Percentiles rank a stretch among this genome's conserved stretches.
These are phyloP conservation scores for fruit fly (Drosophila melanogaster) DNA, from an alignment of 1,140 invertebrate genomes.

Conservation along the genomic window DNA sequence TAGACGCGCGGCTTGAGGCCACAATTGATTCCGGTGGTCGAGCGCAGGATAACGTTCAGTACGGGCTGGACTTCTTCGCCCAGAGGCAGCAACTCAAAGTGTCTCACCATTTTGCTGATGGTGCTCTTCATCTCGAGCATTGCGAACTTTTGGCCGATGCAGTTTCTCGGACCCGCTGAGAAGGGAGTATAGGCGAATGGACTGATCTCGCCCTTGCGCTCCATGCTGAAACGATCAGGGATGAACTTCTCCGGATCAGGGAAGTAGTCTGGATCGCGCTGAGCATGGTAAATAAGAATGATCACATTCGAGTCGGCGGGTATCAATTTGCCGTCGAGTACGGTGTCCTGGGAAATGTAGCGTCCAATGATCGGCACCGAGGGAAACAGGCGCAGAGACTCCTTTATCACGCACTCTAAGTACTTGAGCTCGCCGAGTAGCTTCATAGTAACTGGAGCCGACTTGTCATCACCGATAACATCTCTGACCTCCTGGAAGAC, in stretches of 20 bases:
- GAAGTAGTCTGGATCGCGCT: constrained; percentile 86
- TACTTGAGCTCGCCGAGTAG: constrained; percentile 74
- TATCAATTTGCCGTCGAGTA: constrained; percentile 80
- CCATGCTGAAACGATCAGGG: constrained; percentile 87
- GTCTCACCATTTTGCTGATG: constrained; percentile 82
- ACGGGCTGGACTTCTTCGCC: constrained; percentile 58
- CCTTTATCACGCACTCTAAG: constrained; percentile 88
- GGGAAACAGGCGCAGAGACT: constrained; percentile 87
- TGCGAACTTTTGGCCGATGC: constrained; percentile 92
- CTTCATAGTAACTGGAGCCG: constrained; percentile 48
- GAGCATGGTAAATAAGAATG: constrained; percentile 85
- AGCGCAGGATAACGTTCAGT: constrained; percentile 70
- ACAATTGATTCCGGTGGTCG: constrained; percentile 68
- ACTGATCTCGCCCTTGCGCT: constrained; percentile 84
- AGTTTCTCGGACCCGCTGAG: constrained; percentile 88
- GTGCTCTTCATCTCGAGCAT: constrained; percentile 90
- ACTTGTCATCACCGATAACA: constrained; percentile 85
- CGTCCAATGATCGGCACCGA: constrained; percentile 89
- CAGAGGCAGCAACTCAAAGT: constrained; percentile 78
- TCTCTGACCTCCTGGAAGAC: constrained; percentile 86
- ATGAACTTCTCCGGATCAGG: constrained; percentile 87
- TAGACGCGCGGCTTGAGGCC: constrained; percentile 69
- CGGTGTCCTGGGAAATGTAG: constrained; percentile 85
- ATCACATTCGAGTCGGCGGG: constrained; percentile 81
- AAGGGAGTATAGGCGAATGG: constrained; percentile 88